Evolutionary conservation across 2,113 vertebrate genomes (phyloP), one percentile per base, ranked within the genome.

Genomic region (Podiceps cristatus): DNA sequence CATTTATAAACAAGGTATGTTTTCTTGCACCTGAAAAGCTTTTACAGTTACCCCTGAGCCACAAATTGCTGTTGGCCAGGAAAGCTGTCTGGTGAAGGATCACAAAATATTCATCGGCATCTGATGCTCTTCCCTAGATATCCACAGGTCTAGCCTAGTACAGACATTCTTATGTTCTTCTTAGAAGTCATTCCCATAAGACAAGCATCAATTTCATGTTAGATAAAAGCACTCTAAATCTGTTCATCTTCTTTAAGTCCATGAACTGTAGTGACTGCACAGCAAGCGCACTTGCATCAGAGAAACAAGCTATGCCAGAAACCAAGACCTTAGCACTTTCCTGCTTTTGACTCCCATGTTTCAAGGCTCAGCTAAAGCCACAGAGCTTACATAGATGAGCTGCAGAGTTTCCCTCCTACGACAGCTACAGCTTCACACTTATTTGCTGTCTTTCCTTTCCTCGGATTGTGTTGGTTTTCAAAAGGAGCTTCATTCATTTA

Each of bases 211-310:
- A 81, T 88, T 92, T 91, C 73, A 11, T 16, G 66, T 89, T 35
- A 89, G 86, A 88, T 89, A 78, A 93, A 93, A 96, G 68, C 88
- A 79, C 55, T 91, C 33, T 80, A 90, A 94, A 88, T 63, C 78
- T 95, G 79, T 50, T 87, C 78, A 59, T 77, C 81, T 90, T 59
- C 77, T 90, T 81, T 82, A 58, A 82, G 62, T 24, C 90, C 80
- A 55, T 82, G 72, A 92, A 80, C 64, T 76, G 69, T 7, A 86
- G 82, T 59, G 90, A 95, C 90, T 92, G n/a, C 79, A 84, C 88
- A 88, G 79, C 85, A 64, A 93, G 86, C 31, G 59, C 64, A 73
- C 55, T 69, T 84, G 50, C 44, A 82, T 58, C 66, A 76, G 28
- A 78, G 58, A 49, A 94, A 77, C 45, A 75, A 58, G 40, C 47